Conservation (phyloP, 2,113 vertebrate species). For the Pampusana beccarii region DNA sequence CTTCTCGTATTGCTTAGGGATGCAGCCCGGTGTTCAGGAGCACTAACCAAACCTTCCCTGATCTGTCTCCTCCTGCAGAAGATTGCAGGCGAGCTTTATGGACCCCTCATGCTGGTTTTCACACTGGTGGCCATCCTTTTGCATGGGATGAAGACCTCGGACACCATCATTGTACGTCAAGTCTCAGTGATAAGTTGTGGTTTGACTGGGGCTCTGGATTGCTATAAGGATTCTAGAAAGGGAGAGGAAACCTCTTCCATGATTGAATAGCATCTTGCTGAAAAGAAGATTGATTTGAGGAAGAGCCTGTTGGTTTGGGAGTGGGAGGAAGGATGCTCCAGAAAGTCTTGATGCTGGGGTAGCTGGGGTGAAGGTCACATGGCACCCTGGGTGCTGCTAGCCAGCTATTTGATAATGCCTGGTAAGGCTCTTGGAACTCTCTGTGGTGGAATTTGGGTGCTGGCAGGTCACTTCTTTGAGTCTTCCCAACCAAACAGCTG, state of each 20-base stretch:
- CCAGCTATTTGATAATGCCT: background rate
- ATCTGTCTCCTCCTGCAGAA: constrained; percentile 79
- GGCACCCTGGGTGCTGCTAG: background rate
- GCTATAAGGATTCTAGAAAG: background rate
- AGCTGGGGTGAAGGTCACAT: background rate
- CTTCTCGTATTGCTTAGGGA: accelerated
- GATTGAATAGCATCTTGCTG: background rate
- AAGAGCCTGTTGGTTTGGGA: background rate
- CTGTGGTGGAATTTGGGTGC: background rate
- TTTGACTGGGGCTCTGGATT: background rate
- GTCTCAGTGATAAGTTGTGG: background rate
- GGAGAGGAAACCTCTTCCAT: background rate
- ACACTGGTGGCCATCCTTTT: constrained; percentile 95
- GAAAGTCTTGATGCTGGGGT: background rate
- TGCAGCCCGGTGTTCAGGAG: background rate
- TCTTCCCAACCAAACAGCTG: background rate
- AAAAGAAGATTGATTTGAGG: background rate
- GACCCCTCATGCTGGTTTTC: constrained; percentile 98
- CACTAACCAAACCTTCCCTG: background rate
- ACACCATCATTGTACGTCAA: constrained; percentile 89
- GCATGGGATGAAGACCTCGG: constrained; percentile 98
- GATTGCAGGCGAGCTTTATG: constrained; percentile 94
- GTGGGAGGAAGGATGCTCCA: background rate
- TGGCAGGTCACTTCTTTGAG: background rate
- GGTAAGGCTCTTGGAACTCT: background rate